Percentiles rank a stretch among this genome's conserved stretches.
Evolutionary conservation across 2,113 vertebrate species (phyloP).

Genomic region (Mystacornis crossleyi): DNA sequence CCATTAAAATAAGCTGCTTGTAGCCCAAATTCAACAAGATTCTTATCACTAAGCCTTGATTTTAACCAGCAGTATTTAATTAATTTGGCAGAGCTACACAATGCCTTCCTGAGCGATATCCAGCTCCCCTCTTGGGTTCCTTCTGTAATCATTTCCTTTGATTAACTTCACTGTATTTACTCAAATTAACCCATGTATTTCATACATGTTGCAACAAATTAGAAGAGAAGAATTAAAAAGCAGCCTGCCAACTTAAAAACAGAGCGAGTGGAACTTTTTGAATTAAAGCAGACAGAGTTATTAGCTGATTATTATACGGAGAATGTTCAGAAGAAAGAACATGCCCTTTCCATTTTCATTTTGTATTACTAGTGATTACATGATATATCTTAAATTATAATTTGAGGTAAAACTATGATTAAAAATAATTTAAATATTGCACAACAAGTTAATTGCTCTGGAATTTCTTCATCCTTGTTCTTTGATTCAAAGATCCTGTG

Average conservation of each 20-base stretch:
- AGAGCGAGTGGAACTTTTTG: constrained; percentile 40
- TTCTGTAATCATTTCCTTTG: constrained; percentile 63
- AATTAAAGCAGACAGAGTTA: constrained; percentile 62
- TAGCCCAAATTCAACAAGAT: constrained; percentile 1
- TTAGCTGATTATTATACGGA: constrained; percentile 61
- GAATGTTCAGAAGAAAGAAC: constrained; percentile 60
- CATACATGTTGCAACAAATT: constrained; percentile 69
- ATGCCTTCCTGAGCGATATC: not conserved
- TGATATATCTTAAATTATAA: constrained; percentile 65
- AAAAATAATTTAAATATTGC: constrained; percentile 71
- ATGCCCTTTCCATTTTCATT: constrained; percentile 63
- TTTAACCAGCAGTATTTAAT: constrained; percentile 46
- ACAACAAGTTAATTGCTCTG: constrained; percentile 62
- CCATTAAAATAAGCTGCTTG: not conserved
- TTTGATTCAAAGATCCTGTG: not conserved
- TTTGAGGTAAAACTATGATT: constrained; percentile 64
- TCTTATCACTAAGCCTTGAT: constrained; percentile 11
- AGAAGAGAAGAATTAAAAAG: constrained; percentile 55
- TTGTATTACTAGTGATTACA: constrained; percentile 56
- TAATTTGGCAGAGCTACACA: constrained; percentile 47
- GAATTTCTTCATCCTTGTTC: constrained; percentile 62
- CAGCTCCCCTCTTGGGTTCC: constrained; percentile 23
- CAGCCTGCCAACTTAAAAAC: constrained; percentile 52
- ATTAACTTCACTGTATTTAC: constrained; percentile 60
- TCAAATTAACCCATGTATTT: constrained; percentile 54